Conservation (phyloP, 1,140 invertebrate species). For the Pteromalus puparum region DNA sequence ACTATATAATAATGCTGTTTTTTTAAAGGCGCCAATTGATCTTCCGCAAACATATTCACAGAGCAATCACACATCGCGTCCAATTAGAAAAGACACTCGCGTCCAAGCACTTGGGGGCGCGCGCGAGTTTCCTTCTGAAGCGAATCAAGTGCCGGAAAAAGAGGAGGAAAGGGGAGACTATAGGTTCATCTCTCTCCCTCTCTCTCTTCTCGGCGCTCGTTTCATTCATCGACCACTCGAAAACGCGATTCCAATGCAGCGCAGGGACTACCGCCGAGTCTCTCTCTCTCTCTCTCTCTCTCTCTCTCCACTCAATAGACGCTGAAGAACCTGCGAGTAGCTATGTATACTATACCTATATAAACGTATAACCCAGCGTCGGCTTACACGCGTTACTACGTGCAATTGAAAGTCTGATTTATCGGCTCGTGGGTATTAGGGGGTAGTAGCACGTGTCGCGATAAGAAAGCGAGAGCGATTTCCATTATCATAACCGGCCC, state of each 20-base stretch:
- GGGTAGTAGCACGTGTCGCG: constrained; percentile 20
- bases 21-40: no score
- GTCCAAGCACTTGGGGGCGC: no score
- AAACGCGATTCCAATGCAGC: constrained; percentile 8
- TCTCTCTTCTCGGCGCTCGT: background rate
- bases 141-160: background rate
- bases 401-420: constrained; percentile 29
- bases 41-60: no score
- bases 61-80: background rate
- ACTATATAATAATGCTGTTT: no score
- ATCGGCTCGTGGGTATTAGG: constrained; percentile 1
- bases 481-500: constrained; percentile 20
- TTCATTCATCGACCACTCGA: constrained; percentile 13
- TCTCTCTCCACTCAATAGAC: background rate
- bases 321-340: background rate
- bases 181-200: background rate
- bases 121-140: background rate
- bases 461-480: constrained; percentile 24
- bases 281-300: background rate
- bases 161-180: background rate
- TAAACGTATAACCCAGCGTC: background rate
- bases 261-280: background rate
- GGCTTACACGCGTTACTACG: background rate
- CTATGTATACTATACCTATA: background rate
- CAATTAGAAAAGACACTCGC: no score